Base-by-base conservation (phyloP, 2,113 vertebrate genomes). In the Saguinus midas region DNA sequence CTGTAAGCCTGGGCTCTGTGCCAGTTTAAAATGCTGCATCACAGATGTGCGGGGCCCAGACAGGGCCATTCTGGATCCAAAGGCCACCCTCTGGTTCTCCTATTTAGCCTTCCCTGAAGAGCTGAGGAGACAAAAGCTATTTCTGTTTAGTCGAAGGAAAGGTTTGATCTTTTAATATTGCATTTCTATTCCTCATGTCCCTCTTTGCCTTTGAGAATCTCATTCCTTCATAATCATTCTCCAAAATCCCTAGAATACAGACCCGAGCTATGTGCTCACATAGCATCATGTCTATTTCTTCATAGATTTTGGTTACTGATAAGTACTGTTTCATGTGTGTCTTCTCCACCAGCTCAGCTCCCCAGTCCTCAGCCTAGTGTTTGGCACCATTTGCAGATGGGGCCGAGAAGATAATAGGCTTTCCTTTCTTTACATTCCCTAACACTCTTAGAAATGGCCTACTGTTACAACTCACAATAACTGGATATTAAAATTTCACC, bases 1-100 rank as follows among this genome's bases (percentile, higher is more conserved):
- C 80, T 96, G 97, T 50, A 57, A 96, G 43, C 55, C 75, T 85
- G 57, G 96, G 95, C 87, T 87, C 61, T 14, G 27, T n/a, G 92
- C 94, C 96, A 92, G 40, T 37, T 80, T 85, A 32, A 75, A 91
- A 84, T 43, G 8, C 37, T 79, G n/a, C 21, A 12, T 90, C 35
- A 40, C 14, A 83, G 50, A 76, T 75, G 55, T 95, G n/a, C 29
- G 12, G 43, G 64, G 81, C 83, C n/a, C 80, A 78, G 68, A 87
- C 32, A 40, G 55, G 75, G 66, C 48, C 43, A 76, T 13, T 80
- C 32, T 8, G 85, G 45, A 52, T n/a, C 23, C 35, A 61, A 6
- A 64, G 21, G 64, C 64, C 20, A 35, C 4, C 8, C 13, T 43
- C 18, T 40, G 0, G 16, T 21, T 90, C 81, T 88, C 58, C 7